Evolutionary conservation across 2,888 invertebrate genomes (phyloP).

Genomic region (Blera fallax): DNA sequence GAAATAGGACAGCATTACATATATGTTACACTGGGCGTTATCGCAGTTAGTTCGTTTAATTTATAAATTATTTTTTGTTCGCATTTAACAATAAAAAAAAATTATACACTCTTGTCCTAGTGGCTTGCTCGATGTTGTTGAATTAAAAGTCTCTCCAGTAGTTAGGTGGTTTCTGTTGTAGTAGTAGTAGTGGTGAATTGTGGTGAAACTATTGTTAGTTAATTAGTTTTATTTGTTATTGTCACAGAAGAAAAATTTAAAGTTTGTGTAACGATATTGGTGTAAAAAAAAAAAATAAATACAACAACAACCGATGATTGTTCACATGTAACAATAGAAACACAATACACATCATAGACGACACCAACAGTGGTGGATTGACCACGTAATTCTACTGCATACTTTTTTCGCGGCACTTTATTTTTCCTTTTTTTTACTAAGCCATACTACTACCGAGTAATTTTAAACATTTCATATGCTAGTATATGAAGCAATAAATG

Average conservation of each 20-base stretch:
- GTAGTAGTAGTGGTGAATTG: slow-evolving; percentile 50
- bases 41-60: slow-evolving; percentile 72
- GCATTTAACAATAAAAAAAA: slow-evolving; percentile 43
- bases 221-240: slow-evolving; percentile 41
- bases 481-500: slow-evolving; percentile 52
- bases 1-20: slow-evolving; percentile 75
- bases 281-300: slow-evolving; percentile 6
- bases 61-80: slow-evolving; percentile 12
- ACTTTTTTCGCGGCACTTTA: slow-evolving; percentile 33
- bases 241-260: slow-evolving; percentile 38
- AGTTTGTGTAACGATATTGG: slow-evolving; percentile 37
- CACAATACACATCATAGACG: slow-evolving; percentile 64
- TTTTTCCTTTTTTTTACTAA: slow-evolving; percentile 1
- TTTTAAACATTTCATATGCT: slow-evolving; percentile 30
- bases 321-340: slow-evolving; percentile 65
- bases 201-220: slow-evolving; percentile 57
- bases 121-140: slow-evolving; percentile 38
- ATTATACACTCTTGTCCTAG: slow-evolving; percentile 47
- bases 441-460: slow-evolving; percentile 26
- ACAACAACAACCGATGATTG: slow-evolving; percentile 33
- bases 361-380: slow-evolving; percentile 42
- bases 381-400: slow-evolving; percentile 18
- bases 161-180: slow-evolving; percentile 43
- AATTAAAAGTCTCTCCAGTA: slow-evolving; percentile 24
- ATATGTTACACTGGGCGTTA: slow-evolving; percentile 80